Conservation (phyloP, 1,140 invertebrate genomes). For the Helicoverpa armigera region DNA sequence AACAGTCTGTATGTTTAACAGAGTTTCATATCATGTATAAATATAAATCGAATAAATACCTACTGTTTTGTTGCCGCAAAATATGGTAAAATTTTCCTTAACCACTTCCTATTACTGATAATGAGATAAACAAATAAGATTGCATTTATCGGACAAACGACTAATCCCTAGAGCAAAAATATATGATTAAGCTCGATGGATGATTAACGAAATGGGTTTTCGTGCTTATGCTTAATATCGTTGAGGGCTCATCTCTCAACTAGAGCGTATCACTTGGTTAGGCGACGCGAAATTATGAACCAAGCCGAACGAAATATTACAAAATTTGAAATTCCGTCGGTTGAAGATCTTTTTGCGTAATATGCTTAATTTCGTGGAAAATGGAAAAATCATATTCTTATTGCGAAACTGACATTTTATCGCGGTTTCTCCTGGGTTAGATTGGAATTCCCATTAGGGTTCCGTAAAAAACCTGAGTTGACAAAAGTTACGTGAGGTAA, state of each 20-base stretch:
- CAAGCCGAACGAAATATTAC: slow-evolving; percentile 12
- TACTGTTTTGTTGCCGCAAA: too few relatives aligned
- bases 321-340: slow-evolving; percentile 5
- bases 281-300: slow-evolving; percentile 4
- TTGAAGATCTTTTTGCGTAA: neutral
- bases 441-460: too few relatives aligned
- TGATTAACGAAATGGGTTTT: slow-evolving; percentile 32
- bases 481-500: too few relatives aligned
- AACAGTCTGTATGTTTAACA: too few relatives aligned
- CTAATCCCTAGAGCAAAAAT: slow-evolving; percentile 24
- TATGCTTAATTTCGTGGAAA: slow-evolving; percentile 26
- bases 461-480: too few relatives aligned
- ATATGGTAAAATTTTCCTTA: too few relatives aligned
- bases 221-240: slow-evolving; percentile 30
- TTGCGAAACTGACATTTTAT: neutral
- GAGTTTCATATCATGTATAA: too few relatives aligned
- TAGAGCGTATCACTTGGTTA: slow-evolving; percentile 31
- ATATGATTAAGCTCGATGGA: slow-evolving; percentile 6
- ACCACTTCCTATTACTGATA: too few relatives aligned
- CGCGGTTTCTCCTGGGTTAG: too few relatives aligned
- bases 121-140: too few relatives aligned
- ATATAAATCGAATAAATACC: too few relatives aligned
- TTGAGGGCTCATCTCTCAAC: slow-evolving; percentile 27
- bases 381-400: slow-evolving; percentile 11
- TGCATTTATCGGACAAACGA: neutral